Percentiles rank a stretch among this genome's conserved stretches.
These are phyloP conservation scores for Percopsis omiscomaycus DNA, from an alignment of 2,797 vertebrate species.

Conservation along the genomic window DNA sequence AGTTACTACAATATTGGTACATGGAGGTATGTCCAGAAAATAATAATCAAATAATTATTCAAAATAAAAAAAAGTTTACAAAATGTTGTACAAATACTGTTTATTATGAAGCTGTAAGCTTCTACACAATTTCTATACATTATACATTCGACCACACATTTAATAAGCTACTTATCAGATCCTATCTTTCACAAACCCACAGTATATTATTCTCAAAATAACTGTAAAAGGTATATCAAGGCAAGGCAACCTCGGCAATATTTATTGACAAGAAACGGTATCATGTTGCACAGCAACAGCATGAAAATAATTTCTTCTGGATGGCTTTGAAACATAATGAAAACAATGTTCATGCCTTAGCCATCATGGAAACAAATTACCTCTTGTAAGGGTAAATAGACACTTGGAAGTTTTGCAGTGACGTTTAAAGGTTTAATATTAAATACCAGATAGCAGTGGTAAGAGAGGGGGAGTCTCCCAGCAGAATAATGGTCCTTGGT, in stretches of 20 bases:
- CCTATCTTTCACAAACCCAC: constrained; percentile 18
- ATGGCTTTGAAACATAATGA: constrained; percentile 60
- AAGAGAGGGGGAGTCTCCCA: too few species aligned
- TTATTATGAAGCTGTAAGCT: constrained; percentile 7
- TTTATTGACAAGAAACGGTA: constrained; percentile 39
- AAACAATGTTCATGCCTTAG: background rate
- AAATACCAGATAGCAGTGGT: too few species aligned
- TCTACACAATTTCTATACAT: constrained; percentile 17
- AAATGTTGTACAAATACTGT: constrained; percentile 9
- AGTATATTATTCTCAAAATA: constrained; percentile 27
- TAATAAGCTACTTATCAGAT: background rate
- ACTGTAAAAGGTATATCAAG: background rate
- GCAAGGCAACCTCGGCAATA: constrained; percentile 23
- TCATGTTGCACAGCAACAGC: constrained; percentile 76
- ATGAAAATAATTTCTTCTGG: constrained; percentile 61
- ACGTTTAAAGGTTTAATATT: constrained; percentile 24
- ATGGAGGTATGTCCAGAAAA: constrained; percentile 18
- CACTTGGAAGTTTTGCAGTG: background rate
- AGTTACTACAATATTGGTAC: constrained; percentile 10
- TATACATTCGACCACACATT: constrained; percentile 29
- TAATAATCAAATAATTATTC: constrained; percentile 18
- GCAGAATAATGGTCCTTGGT: too few species aligned
- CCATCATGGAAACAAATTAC: background rate
- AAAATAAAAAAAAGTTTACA: constrained; percentile 4
- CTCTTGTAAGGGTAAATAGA: too few species aligned